Conservation (phyloP, 2,113 vertebrate genomes). For the Carassius auratus region DNA sequence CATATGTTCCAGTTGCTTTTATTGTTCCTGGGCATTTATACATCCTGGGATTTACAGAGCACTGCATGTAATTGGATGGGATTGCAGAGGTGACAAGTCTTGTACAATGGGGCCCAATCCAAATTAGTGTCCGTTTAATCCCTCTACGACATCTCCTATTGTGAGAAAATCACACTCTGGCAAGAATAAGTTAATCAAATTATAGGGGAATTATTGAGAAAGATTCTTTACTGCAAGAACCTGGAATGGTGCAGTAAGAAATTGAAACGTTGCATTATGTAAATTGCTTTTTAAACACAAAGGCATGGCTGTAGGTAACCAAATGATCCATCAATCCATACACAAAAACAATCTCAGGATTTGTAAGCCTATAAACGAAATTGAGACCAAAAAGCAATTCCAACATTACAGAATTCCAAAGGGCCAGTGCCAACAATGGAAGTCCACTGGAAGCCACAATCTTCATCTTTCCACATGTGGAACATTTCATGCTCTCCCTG, state of each 20-base stretch:
- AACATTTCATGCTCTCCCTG: constrained; percentile 71
- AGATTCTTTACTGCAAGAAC: constrained; percentile 35
- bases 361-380: neutral
- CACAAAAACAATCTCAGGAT: constrained; percentile 6
- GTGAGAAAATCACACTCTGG: constrained; percentile 31
- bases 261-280: constrained; percentile 3
- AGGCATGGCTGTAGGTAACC: neutral
- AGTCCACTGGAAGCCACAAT: constrained; percentile 76
- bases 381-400: constrained; percentile 13
- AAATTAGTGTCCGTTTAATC: constrained; percentile 42
- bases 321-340: constrained; percentile 2
- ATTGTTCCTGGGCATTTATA: constrained; percentile 40
- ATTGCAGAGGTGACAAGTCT: constrained; percentile 42
- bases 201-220: constrained; percentile 26
- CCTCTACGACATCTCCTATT: constrained; percentile 30
- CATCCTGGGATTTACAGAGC: constrained; percentile 48
- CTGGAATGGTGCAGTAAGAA: neutral
- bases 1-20: neutral
- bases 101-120: constrained; percentile 43
- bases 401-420: constrained; percentile 19
- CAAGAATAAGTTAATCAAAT: constrained; percentile 42
- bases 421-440: constrained; percentile 61
- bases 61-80: constrained; percentile 44
- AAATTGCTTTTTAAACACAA: constrained; percentile 16
- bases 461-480: constrained; percentile 77